A percentile compares a stretch with the other conserved stretches of the same genome.
phyloP scores from a whole-genome alignment of 2,888 invertebrate genomes.

The Synanthedon formicaeformis region DNA sequence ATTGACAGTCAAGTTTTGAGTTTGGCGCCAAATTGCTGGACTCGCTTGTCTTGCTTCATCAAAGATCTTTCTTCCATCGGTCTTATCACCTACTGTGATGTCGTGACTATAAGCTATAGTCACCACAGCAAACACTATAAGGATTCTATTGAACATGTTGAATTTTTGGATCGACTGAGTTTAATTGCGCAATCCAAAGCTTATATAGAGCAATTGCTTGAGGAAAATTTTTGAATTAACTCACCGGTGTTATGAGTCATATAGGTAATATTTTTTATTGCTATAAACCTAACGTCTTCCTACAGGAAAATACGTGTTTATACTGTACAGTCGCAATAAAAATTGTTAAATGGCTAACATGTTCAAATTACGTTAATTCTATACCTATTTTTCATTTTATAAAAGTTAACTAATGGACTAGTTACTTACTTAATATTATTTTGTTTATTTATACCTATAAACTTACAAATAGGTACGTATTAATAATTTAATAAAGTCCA shows the following conservation, averaged over 20 bases:
- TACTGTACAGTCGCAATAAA: constrained; percentile 18
- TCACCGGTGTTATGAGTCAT: constrained; percentile 25
- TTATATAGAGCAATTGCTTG: constrained; percentile 37
- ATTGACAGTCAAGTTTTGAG: constrained; percentile 33
- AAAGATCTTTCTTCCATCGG: constrained; percentile 33
- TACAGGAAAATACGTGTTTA: constrained; percentile 40
- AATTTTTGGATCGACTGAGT: constrained; percentile 23
- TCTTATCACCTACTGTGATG: constrained; percentile 25
- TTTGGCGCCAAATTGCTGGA: constrained; percentile 46
- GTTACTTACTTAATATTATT: too few species aligned
- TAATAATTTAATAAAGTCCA: too few species aligned
- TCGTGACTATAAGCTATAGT: constrained; percentile 30
- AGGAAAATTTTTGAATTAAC: constrained; percentile 48
- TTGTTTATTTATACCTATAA: too few species aligned
- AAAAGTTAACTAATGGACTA: too few species aligned
- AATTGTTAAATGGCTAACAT: neutral
- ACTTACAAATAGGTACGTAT: too few species aligned
- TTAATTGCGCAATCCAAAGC: constrained; percentile 12
- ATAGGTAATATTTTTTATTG: constrained; percentile 36
- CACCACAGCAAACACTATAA: constrained; percentile 21
- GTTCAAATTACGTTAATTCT: too few species aligned
- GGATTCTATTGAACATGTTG: constrained; percentile 27
- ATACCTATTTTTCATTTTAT: neutral
- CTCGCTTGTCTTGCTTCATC: constrained; percentile 40
- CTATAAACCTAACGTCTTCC: constrained; percentile 37